A percentile compares a stretch with the other conserved stretches of the same genome.
phyloP scores from a whole-genome alignment of 2,888 invertebrate species.

The Pegoplata infirma region DNA sequence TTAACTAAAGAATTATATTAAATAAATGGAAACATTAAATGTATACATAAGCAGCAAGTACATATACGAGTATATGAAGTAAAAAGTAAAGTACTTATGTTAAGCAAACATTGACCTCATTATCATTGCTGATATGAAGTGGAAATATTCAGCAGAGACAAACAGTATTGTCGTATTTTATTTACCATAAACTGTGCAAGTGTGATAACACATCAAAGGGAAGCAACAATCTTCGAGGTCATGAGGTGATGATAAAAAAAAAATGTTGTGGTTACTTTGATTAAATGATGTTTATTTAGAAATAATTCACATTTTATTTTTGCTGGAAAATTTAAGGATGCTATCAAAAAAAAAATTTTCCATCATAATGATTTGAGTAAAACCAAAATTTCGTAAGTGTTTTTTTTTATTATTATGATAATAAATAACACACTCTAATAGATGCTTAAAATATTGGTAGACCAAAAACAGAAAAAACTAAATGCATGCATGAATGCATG shows the following conservation, averaged over 20 bases:
- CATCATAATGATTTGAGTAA: not conserved
- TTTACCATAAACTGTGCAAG: too few relatives aligned
- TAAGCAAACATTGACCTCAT: constrained; percentile 40
- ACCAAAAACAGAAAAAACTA: constrained; percentile 8
- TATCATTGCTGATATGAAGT: not conserved
- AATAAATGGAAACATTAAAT: constrained; percentile 3
- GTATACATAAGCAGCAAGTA: not conserved
- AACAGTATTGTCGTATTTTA: too few relatives aligned
- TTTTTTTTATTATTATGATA: not conserved
- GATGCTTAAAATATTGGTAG: not conserved
- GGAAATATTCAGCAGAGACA: not conserved
- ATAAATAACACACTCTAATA: not conserved
- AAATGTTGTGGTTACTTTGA: too few relatives aligned
- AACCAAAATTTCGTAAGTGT: not conserved
- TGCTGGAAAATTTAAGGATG: too few relatives aligned
- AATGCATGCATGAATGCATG: constrained; percentile 49
- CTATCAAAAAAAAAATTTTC: too few relatives aligned
- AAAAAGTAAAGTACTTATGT: constrained; percentile 8
- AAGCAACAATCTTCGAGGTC: too few relatives aligned
- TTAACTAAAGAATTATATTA: constrained; percentile 32
- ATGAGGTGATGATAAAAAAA: too few relatives aligned
- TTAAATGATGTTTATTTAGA: too few relatives aligned
- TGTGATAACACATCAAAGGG: too few relatives aligned
- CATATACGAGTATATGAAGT: constrained; percentile 12
- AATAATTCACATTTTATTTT: too few relatives aligned